Evolutionary conservation across 2,113 vertebrate genomes (phyloP), one percentile per base, ranked within the genome.

Genomic region (Chascanopsetta lugubris): DNA sequence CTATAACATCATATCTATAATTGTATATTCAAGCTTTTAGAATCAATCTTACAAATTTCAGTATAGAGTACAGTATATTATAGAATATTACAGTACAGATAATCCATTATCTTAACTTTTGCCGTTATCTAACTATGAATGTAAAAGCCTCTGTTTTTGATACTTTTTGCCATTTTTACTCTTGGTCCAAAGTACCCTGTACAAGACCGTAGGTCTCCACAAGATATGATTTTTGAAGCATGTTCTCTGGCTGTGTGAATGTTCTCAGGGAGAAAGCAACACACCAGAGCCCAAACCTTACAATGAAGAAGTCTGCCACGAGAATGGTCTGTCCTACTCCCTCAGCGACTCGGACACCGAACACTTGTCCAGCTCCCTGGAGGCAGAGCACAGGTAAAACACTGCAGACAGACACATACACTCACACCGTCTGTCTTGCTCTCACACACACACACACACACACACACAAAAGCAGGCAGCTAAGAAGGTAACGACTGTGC

Each of bases 351-450:
- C 92, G 2, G 94, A 96, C 85, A 91, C 94, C 2, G 95, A 96
- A 69, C 95, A 94, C 80, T 93, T 99, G 75, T 98, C 97, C 63
- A 96, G 97, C 77, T 99, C 97, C 47, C 82, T 99, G 88, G 97
- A 99, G 92, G 97, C 97, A 75, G 97, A 99, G 90, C 96, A 98
- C 93, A 94, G 97, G 97, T 97, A 72, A 85, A 68, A 36, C 13
- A 15, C 42, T 2, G 15, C 57, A 8, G 11, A 48, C 48, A 17
- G 64, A 9, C 34, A 6, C 12, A 7, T n/a, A 36, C 48, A 54
- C 27, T n/a, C n/a, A n/a, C n/a, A n/a, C n/a, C n/a, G n/a, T n/a
- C n/a, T n/a, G n/a, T n/a, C n/a, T n/a, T n/a, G n/a, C n/a, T n/a
- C n/a, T n/a, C n/a, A 3, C 42, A 24, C 24, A 32, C n/a, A 8